phyloP scores from a whole-genome alignment of 2,888 invertebrate species.

The Scaptomyza tumidula region DNA sequence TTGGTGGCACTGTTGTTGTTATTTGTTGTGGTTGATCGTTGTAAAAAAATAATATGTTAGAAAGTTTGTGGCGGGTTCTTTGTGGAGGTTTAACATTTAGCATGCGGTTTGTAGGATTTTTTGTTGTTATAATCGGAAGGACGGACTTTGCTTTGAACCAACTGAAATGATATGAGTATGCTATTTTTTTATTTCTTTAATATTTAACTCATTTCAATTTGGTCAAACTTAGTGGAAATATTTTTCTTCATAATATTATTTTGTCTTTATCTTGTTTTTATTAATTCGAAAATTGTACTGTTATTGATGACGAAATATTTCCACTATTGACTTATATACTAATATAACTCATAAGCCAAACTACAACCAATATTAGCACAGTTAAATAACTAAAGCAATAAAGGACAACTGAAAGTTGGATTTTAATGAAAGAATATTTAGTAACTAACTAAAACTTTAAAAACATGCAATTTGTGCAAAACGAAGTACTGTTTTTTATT shows the following conservation, averaged over 20 bases:
- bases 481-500: constrained; percentile 57
- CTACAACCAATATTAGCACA: constrained; percentile 78
- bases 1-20: constrained; percentile 91
- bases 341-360: constrained; percentile 59
- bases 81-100: constrained; percentile 17
- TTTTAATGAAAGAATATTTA: constrained; percentile 62
- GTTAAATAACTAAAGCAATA: constrained; percentile 70
- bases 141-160: constrained; percentile 67
- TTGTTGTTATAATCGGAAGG: constrained; percentile 56
- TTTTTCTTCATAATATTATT: background rate
- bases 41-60: constrained; percentile 69
- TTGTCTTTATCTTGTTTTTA: background rate
- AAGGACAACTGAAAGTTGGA: constrained; percentile 76
- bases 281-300: background rate
- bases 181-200: background rate
- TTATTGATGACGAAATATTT: constrained; percentile 53
- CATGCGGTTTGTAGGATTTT: constrained; percentile 73
- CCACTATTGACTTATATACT: constrained; percentile 57
- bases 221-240: constrained; percentile 44
- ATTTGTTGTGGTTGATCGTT: constrained; percentile 11
- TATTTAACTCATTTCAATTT: constrained; percentile 48
- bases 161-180: constrained; percentile 55
- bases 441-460: constrained; percentile 55
- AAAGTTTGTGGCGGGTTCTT: constrained; percentile 15
- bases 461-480: constrained; percentile 75